phyloP scores from a whole-genome alignment of 2,113 vertebrate genomes.

The Hippocampus guttulatus region DNA sequence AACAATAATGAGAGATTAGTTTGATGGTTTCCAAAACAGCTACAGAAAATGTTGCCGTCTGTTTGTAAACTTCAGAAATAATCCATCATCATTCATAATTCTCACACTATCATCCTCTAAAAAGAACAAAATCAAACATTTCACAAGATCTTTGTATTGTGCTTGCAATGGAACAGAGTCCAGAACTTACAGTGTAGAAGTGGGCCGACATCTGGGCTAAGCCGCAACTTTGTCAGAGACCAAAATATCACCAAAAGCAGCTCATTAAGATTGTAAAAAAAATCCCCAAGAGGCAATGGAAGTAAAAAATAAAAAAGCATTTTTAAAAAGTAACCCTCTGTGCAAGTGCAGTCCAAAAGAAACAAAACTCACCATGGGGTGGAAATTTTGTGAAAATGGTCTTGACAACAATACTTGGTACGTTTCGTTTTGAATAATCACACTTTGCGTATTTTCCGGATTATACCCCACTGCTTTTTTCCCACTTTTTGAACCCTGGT shows the following conservation, averaged over 20 bases:
- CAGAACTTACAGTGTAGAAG: constrained; percentile 16
- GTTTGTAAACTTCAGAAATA: not conserved
- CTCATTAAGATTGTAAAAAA: constrained; percentile 19
- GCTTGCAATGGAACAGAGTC: constrained; percentile 7
- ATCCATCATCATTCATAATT: not conserved
- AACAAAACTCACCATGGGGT: constrained; percentile 18
- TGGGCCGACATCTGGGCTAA: constrained; percentile 28
- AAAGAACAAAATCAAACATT: not conserved
- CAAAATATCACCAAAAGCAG: constrained; percentile 38
- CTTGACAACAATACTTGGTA: constrained; percentile 24
- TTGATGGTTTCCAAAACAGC: not conserved
- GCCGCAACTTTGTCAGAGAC: constrained; percentile 20
- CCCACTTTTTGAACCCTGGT: too few relatives aligned
- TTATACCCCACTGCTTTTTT: too few relatives aligned
- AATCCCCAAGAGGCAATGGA: constrained; percentile 4
- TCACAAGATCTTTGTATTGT: not conserved
- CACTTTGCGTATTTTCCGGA: not conserved
- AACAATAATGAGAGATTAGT: too few relatives aligned
- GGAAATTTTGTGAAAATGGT: constrained; percentile 35
- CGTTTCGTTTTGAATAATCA: not conserved
- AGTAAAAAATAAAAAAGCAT: not conserved
- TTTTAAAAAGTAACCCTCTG: constrained; percentile 12
- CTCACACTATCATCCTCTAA: not conserved
- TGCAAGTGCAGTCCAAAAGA: constrained; percentile 22
- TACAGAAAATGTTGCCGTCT: not conserved